These are phyloP conservation scores for Orthonyx spaldingii DNA, from an alignment of 2,113 vertebrate species.

Conservation along the genomic window DNA sequence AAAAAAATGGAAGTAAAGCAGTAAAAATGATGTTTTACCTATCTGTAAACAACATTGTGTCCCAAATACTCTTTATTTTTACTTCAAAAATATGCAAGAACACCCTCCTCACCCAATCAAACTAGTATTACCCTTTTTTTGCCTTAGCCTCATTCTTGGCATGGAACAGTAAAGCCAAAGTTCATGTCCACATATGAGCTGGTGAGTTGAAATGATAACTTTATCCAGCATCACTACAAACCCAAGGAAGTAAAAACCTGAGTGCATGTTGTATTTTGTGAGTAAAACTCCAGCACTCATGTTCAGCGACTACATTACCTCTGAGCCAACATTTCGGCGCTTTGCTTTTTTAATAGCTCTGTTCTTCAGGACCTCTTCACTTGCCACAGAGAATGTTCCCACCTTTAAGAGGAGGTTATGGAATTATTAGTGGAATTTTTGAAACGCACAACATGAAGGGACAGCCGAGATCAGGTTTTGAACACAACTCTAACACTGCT, in stretches of 20 bases:
- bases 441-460: not conserved
- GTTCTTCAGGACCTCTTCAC: conserved; percentile 89
- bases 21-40: not conserved
- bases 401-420: conserved; percentile 70
- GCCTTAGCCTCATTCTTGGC: not conserved
- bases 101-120: not conserved
- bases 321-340: conserved; percentile 77
- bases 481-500: not conserved
- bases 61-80: not conserved
- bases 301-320: conserved; percentile 70
- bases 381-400: conserved; percentile 89
- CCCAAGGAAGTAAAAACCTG: not conserved
- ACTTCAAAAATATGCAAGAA: not conserved
- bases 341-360: conserved; percentile 94
- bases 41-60: not conserved
- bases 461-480: not conserved
- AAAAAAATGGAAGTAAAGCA: not conserved
- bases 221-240: not conserved
- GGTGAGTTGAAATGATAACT: not conserved
- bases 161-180: not conserved
- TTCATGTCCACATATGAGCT: not conserved
- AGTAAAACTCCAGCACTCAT: not conserved
- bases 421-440: not conserved
- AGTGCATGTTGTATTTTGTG: not conserved
- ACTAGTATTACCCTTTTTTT: not conserved